Conservation (phyloP, 2,888 invertebrate genomes). For the Drosophila fungiperda region DNA sequence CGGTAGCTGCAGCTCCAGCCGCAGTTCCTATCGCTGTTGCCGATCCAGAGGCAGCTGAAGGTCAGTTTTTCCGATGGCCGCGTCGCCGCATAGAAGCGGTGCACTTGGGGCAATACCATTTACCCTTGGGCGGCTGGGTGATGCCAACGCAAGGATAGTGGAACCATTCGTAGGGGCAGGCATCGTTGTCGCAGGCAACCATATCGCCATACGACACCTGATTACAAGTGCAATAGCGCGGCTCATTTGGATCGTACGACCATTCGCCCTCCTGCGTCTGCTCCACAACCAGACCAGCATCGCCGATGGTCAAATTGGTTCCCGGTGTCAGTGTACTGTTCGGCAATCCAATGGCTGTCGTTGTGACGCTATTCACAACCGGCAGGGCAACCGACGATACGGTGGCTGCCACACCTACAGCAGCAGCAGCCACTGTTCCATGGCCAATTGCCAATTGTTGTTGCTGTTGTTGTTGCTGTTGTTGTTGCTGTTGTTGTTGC, state of each 20-base stretch:
- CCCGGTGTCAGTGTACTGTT: conserved; percentile 71
- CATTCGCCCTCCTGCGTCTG: conserved; percentile 90
- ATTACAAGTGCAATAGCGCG: conserved; percentile 97
- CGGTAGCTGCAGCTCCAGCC: neutral
- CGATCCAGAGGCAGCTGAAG: conserved; percentile 1
- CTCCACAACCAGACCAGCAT: conserved; percentile 83
- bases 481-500: neutral
- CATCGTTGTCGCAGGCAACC: conserved; percentile 99
- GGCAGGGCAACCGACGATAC: conserved; percentile 33
- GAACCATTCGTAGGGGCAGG: conserved; percentile 99
- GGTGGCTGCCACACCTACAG: conserved; percentile 8
- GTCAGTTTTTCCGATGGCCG: conserved; percentile 91
- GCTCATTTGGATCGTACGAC: conserved; percentile 98
- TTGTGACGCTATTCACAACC: conserved; percentile 39
- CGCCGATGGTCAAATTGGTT: conserved; percentile 72
- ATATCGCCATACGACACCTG: conserved; percentile 99
- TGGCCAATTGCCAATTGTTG: conserved; percentile 33
- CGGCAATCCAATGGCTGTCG: conserved; percentile 62
- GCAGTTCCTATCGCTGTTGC: neutral
- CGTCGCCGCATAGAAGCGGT: conserved; percentile 94
- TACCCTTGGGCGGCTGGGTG: conserved; percentile 97
- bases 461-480: neutral
- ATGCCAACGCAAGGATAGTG: conserved; percentile 99
- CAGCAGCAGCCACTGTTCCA: conserved; percentile 8
- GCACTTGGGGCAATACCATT: conserved; percentile 99